Evolutionary conservation across 2,113 vertebrate species (phyloP).

Genomic region (Chlorodrepanis virens): DNA sequence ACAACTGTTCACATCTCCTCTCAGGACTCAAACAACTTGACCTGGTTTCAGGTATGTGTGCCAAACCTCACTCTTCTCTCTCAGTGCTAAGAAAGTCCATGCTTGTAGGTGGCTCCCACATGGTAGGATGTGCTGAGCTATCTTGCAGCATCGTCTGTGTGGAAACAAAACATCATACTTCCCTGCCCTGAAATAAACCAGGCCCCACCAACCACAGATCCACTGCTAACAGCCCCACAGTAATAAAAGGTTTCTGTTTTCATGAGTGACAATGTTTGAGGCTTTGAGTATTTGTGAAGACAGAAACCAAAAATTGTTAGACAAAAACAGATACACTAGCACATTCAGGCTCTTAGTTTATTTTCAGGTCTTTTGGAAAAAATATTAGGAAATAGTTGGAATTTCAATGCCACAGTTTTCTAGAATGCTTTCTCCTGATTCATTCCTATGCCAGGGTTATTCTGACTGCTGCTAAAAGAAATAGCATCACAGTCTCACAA

Average conservation of each 20-base stretch:
- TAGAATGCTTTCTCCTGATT: background rate
- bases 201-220: background rate
- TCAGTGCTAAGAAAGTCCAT: background rate
- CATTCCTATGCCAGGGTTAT: background rate
- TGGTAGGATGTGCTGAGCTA: background rate
- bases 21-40: background rate
- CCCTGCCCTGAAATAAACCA: background rate
- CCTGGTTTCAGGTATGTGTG: background rate
- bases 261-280: background rate
- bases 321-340: background rate
- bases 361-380: background rate
- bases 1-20: background rate
- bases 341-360: background rate
- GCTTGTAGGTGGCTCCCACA: background rate
- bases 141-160: background rate
- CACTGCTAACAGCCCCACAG: background rate
- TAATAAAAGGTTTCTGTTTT: background rate
- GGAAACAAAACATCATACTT: background rate
- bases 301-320: background rate
- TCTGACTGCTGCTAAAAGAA: background rate
- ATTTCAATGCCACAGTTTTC: background rate
- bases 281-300: background rate
- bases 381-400: background rate
- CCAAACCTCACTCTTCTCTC: background rate
- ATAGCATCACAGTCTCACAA: background rate